Evolutionary conservation across 2,113 vertebrate genomes (phyloP).

Genomic region (Xiphophorus couchianus): DNA sequence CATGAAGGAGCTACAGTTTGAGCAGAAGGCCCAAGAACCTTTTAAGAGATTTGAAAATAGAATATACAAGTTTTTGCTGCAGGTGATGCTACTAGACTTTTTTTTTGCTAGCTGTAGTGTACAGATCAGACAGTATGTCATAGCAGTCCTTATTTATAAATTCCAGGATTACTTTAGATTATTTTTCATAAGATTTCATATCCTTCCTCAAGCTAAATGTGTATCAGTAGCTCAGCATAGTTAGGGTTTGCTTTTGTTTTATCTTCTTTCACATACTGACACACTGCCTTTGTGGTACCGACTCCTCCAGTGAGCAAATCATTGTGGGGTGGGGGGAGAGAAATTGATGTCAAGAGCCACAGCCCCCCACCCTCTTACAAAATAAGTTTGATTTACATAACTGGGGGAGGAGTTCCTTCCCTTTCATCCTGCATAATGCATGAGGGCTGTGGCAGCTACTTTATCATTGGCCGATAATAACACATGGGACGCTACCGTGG

Average conservation of each 20-base stretch:
- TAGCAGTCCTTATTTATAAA: neutral
- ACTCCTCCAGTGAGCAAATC: constrained; percentile 11
- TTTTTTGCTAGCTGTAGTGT: too few relatives aligned
- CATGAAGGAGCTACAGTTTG: neutral
- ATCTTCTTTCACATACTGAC: constrained; percentile 16
- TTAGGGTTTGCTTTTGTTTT: neutral
- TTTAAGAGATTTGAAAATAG: too few relatives aligned
- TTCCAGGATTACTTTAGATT: neutral
- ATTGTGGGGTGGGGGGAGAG: neutral
- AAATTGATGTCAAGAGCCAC: constrained; percentile 4
- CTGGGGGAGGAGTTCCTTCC: constrained; percentile 58
- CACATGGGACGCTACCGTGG: constrained; percentile 62
- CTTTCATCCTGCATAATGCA: constrained; percentile 77
- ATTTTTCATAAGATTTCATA: neutral
- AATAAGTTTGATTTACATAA: constrained; percentile 76
- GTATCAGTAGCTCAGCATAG: constrained; percentile 21
- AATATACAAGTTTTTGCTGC: too few relatives aligned
- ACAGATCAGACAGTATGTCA: neutral
- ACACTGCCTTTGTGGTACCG: neutral
- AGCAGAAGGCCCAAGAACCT: too few relatives aligned
- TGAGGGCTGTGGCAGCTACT: constrained; percentile 75
- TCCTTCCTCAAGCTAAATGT: neutral
- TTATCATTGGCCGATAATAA: constrained; percentile 75
- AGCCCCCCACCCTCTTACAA: constrained; percentile 31
- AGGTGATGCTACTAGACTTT: too few relatives aligned